A percentile compares a stretch with the other conserved stretches of the same genome.
Evolutionary conservation across 2,888 invertebrate species (phyloP).

Genomic region (Cephus pygmeus): DNA sequence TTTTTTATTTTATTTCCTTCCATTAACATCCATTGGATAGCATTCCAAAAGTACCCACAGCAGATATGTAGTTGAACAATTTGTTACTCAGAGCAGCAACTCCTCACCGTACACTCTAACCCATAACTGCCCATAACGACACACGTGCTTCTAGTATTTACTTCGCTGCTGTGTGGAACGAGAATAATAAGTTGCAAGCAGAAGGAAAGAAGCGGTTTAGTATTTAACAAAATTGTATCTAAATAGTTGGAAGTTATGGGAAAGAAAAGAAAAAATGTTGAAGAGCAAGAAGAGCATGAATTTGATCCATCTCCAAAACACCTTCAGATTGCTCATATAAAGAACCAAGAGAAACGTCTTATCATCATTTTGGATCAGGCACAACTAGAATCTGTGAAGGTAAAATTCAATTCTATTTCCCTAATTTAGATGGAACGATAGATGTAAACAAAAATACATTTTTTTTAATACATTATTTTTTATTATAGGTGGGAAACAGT

Average conservation of each 20-base stretch:
- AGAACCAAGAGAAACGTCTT: slow-evolving; percentile 88
- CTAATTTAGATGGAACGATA: background rate
- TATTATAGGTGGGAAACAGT: slow-evolving; percentile 79
- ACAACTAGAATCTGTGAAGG: slow-evolving; percentile 96
- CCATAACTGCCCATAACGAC: background rate
- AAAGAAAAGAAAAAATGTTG: slow-evolving; percentile 69
- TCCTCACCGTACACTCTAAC: background rate
- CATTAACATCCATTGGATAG: background rate
- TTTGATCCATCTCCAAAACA: slow-evolving; percentile 84
- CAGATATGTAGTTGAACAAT: background rate
- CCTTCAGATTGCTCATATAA: slow-evolving; percentile 80
- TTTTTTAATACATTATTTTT: slow-evolving; percentile 11
- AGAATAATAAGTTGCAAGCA: background rate
- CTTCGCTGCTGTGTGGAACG: background rate
- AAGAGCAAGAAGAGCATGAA: slow-evolving; percentile 76
- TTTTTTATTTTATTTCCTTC: background rate
- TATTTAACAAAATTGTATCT: background rate
- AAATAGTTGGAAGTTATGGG: slow-evolving; percentile 60
- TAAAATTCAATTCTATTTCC: slow-evolving; percentile 58
- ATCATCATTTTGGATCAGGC: slow-evolving; percentile 94
- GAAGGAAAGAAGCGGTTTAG: background rate
- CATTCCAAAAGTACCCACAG: background rate
- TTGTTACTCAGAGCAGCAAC: background rate
- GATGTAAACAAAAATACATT: slow-evolving; percentile 11
- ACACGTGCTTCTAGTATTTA: background rate